Evolutionary conservation across 2,888 invertebrate species (phyloP), one percentile per base, ranked within the genome.

Genomic region (Limnephilus lunatus): DNA sequence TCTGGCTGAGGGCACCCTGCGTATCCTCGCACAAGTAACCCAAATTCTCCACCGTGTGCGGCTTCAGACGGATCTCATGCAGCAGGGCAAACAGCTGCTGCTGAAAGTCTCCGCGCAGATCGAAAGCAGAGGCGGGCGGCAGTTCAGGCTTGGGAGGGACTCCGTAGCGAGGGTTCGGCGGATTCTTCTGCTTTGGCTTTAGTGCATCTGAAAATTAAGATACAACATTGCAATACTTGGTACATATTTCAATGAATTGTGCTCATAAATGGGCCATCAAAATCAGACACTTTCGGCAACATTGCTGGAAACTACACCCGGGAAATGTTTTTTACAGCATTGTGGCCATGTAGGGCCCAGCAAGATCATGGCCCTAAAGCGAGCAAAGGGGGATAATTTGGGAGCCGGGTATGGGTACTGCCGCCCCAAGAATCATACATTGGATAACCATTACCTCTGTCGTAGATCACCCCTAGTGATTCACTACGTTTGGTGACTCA

Each of bases 11-110:
- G 25, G 80, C 39, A 19, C 80, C 35, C 19, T 80, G 68, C 2
- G 80, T 89, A n/a, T 89, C 88, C n/a, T 19, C 35, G n/a, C 88
- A 68, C 11, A 89, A 12, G 81, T 3, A 80, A 5, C 25, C 80
- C n/a, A 89, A 30, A 4, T 25, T 3, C n/a, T 68, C 31, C 11
- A 89, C 44, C 2, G 35, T 80, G 25, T 68, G 32, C 15, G 88
- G 80, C 35, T 81, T 89, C 25, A 89, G 35, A 4, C 88, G 88
- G 30, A 89, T 80, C 39, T 68, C 81, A 2, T 25, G 25, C 88
- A 81, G 31, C 35, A 89, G 80, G 32, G 80, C 39, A 35, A n/a
- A 2, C n/a, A 89, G 35, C 32, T 89, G 88, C 88, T 89, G 80
- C 3, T 89, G 39, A 15, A 89, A 89, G 80, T 68, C 68, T n/a